A percentile compares a stretch with the other conserved stretches of the same genome.
These are phyloP conservation scores for Drosophila subquinaria DNA, from an alignment of 2,888 invertebrate species.

Conservation along the genomic window DNA sequence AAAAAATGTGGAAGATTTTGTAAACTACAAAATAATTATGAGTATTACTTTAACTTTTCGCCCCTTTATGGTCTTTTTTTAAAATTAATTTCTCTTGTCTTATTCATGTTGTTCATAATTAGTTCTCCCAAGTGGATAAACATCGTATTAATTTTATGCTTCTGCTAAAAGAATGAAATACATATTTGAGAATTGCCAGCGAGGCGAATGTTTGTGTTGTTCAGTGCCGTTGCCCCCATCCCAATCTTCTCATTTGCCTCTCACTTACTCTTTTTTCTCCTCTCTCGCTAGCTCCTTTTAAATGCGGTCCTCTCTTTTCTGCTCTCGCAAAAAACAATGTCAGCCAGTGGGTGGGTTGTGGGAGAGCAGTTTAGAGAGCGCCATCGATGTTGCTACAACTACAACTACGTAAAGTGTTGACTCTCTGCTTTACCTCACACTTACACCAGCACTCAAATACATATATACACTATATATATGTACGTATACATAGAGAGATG, in stretches of 20 bases:
- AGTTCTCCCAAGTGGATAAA: conserved; percentile 51
- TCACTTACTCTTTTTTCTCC: conserved; percentile 18
- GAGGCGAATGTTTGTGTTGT: conserved; percentile 47
- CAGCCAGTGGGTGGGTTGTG: conserved; percentile 71
- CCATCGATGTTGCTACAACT: conserved; percentile 74
- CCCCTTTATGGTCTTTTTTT: neutral
- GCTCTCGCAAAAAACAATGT: conserved; percentile 48
- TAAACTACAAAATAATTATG: neutral
- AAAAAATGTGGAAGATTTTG: too few species aligned
- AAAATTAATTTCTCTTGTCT: conserved; percentile 9
- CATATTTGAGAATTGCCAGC: conserved; percentile 45
- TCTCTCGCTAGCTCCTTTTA: conserved; percentile 14
- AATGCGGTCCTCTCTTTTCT: conserved; percentile 24
- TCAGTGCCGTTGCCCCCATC: conserved; percentile 57
- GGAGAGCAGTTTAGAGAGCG: conserved; percentile 60
- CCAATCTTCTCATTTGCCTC: conserved; percentile 39
- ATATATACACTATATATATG: conserved; percentile 31
- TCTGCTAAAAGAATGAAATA: conserved; percentile 38
- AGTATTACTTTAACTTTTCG: neutral
- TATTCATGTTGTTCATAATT: conserved; percentile 39
- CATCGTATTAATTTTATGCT: conserved; percentile 50
- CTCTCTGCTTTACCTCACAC: conserved; percentile 60
- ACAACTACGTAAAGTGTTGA: conserved; percentile 61
- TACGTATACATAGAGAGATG: conserved; percentile 31
- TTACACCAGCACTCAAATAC: conserved; percentile 29